Conservation (phyloP, 2,797 vertebrate species). For the Hydrophis major region DNA sequence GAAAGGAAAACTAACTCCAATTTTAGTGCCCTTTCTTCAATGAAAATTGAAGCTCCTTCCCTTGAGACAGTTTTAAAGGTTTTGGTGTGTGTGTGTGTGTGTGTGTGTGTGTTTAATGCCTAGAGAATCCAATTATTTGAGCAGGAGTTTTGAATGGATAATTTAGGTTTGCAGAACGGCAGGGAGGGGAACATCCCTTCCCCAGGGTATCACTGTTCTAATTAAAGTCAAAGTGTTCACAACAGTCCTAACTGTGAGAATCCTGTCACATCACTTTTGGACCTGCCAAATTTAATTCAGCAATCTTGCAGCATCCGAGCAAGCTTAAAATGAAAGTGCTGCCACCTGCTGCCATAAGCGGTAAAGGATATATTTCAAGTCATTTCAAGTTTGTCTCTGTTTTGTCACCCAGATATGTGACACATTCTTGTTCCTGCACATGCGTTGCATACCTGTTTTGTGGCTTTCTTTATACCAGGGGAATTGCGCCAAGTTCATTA, state of each 20-base stretch:
- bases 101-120: not conserved
- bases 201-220: not conserved
- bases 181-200: not conserved
- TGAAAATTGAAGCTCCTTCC: not conserved
- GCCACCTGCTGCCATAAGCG: constrained; percentile 57
- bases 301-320: not conserved
- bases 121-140: not conserved
- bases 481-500: not conserved
- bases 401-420: not conserved
- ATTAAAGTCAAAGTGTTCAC: not conserved
- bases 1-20: not conserved
- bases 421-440: not conserved
- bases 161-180: not conserved
- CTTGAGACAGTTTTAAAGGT: not conserved
- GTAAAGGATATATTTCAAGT: not conserved
- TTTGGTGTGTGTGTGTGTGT: too few relatives aligned
- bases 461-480: not conserved
- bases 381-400: not conserved
- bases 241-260: not conserved
- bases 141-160: not conserved
- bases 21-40: not conserved
- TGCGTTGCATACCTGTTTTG: not conserved
- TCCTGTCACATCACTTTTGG: not conserved
- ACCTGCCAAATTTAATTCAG: not conserved
- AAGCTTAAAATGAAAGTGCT: constrained; percentile 43